phyloP scores from a whole-genome alignment of 2,888 invertebrate species.

The Cepaea hortensis region DNA sequence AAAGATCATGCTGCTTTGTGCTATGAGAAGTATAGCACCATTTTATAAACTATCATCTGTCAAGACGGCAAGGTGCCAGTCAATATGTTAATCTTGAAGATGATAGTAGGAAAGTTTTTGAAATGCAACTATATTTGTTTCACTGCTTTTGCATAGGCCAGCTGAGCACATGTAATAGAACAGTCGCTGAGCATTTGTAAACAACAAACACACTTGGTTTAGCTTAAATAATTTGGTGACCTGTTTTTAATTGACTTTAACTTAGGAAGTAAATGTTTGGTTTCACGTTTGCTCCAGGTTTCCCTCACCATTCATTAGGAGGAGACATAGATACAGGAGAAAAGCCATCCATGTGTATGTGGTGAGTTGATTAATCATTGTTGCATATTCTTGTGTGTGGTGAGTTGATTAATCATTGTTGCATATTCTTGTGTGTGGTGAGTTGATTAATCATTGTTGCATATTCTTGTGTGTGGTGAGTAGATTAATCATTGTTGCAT shows the following conservation, averaged over 20 bases:
- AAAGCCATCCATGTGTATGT: conserved; percentile 92
- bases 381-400: conserved; percentile 86
- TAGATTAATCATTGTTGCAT: conserved; percentile 49
- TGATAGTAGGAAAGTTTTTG: too few species aligned
- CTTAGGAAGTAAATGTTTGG: neutral
- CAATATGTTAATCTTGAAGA: too few species aligned
- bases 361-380: conserved; percentile 79
- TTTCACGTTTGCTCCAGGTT: conserved; percentile 75
- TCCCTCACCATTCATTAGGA: conserved; percentile 85
- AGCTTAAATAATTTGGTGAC: neutral
- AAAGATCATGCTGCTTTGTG: too few species aligned
- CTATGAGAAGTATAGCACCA: too few species aligned
- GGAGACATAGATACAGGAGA: conserved; percentile 77
- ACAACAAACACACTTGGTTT: too few species aligned
- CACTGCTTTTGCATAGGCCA: too few species aligned
- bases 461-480: conserved; percentile 88
- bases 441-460: conserved; percentile 63
- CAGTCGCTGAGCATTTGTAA: too few species aligned
- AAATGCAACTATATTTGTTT: too few species aligned
- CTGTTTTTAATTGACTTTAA: neutral
- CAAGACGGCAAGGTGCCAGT: too few species aligned
- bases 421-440: conserved; percentile 87
- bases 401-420: conserved; percentile 75
- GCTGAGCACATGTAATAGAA: too few species aligned
- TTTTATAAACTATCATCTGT: too few species aligned